Evolutionary conservation across 1,140 invertebrate genomes (phyloP).

Genomic region (Cyphomyrmex costatus): DNA sequence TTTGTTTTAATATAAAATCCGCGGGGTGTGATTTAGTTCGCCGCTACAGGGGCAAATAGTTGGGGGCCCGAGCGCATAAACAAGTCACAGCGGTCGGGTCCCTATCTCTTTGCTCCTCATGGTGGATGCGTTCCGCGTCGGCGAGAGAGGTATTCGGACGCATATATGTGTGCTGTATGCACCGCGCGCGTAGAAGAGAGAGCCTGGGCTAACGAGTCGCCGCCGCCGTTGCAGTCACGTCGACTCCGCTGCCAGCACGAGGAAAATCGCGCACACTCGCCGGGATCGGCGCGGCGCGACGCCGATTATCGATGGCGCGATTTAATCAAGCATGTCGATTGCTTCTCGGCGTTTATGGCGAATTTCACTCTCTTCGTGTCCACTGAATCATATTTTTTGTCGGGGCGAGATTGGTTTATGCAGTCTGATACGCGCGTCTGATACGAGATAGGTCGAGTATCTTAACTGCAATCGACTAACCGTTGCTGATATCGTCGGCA

Average conservation of each 20-base stretch:
- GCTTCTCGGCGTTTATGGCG: conserved; percentile 45
- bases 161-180: conserved; percentile 15
- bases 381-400: conserved; percentile 57
- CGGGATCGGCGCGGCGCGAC: conserved; percentile 41
- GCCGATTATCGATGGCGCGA: conserved; percentile 59
- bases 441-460: conserved; percentile 41
- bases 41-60: conserved; percentile 80
- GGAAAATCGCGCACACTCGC: conserved; percentile 41
- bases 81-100: conserved; percentile 75
- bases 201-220: conserved; percentile 48
- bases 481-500: conserved; percentile 10
- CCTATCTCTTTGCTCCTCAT: conserved; percentile 24
- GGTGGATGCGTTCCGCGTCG: conserved; percentile 36
- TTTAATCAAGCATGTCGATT: conserved; percentile 64
- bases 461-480: conserved; percentile 27
- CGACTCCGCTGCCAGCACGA: conserved; percentile 9
- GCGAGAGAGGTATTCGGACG: conserved; percentile 29
- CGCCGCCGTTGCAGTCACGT: conserved; percentile 21
- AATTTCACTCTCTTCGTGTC: conserved; percentile 51
- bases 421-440: conserved; percentile 47
- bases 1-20: conserved; percentile 87
- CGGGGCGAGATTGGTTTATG: conserved; percentile 17
- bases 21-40: conserved; percentile 85
- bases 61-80: conserved; percentile 79
- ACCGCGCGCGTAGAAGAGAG: not conserved